phyloP scores from a whole-genome alignment of 2,888 invertebrate genomes.

The Notodromas monacha region DNA sequence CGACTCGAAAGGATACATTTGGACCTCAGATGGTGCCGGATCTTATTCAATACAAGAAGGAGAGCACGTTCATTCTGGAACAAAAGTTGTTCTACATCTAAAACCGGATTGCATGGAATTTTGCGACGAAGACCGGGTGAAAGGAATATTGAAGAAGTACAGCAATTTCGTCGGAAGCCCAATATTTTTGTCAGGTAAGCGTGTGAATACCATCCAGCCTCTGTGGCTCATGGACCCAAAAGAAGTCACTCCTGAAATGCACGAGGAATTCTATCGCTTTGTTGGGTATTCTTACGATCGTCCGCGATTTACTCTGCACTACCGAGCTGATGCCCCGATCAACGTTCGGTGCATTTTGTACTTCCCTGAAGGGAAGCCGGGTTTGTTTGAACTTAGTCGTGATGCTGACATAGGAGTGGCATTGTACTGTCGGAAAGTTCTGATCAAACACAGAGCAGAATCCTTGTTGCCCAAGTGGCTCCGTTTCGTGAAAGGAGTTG shows the following conservation, averaged over 20 bases:
- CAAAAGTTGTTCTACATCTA: conserved; percentile 64
- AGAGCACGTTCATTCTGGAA: conserved; percentile 51
- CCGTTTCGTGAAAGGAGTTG: conserved; percentile 79
- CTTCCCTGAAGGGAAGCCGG: conserved; percentile 70
- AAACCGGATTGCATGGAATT: conserved; percentile 62
- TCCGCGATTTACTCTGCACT: conserved; percentile 64
- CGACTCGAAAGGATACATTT: conserved; percentile 31
- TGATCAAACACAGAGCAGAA: conserved; percentile 66
- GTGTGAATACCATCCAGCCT: conserved; percentile 61
- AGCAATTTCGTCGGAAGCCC: conserved; percentile 88
- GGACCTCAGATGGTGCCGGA: conserved; percentile 76
- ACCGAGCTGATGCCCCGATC: conserved; percentile 65
- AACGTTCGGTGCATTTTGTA: conserved; percentile 67
- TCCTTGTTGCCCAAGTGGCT: conserved; percentile 77
- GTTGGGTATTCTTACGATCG: conserved; percentile 49
- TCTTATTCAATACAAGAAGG: conserved; percentile 59
- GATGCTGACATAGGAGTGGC: conserved; percentile 55
- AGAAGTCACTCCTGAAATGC: conserved; percentile 47
- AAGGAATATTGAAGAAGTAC: conserved; percentile 65
- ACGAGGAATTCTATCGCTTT: conserved; percentile 69
- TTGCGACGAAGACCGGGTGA: conserved; percentile 48
- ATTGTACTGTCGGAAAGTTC: conserved; percentile 60
- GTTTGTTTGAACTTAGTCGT: conserved; percentile 57
- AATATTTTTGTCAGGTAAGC: conserved; percentile 57
- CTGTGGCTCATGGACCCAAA: conserved; percentile 76